Conservation (phyloP, 2,113 vertebrate species). For the Sterna hirundo region DNA sequence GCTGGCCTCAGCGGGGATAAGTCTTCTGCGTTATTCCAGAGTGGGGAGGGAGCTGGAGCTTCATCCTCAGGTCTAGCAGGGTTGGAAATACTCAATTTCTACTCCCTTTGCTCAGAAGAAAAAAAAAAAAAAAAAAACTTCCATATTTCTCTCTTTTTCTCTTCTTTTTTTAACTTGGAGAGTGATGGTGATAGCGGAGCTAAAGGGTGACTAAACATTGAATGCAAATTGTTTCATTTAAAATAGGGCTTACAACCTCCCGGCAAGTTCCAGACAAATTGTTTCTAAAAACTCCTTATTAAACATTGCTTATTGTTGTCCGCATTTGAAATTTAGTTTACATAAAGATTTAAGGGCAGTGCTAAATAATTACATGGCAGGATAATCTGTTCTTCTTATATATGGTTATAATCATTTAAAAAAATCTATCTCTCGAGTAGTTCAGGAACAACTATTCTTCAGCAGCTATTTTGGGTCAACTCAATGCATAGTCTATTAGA, state of each 20-base stretch:
- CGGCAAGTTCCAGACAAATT: background rate
- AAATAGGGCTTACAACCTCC: background rate
- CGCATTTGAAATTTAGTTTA: constrained; percentile 1
- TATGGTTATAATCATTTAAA: background rate
- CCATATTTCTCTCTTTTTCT: background rate
- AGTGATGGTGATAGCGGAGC: background rate
- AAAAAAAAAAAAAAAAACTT: background rate
- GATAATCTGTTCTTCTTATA: constrained; percentile 8
- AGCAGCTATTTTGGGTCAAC: constrained; percentile 55
- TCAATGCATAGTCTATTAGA: constrained; percentile 52
- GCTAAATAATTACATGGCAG: background rate
- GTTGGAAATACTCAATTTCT: background rate
- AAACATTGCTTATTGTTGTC: background rate
- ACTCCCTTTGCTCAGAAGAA: background rate
- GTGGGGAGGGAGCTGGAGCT: background rate
- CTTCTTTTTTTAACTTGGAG: background rate
- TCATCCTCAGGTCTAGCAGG: background rate
- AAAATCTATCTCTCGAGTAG: background rate
- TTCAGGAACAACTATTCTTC: constrained; percentile 34
- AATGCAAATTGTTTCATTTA: background rate
- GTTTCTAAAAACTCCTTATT: background rate
- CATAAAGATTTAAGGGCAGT: background rate
- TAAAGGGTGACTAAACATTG: background rate
- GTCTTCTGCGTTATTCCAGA: background rate
- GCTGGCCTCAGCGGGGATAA: background rate